Conservation (phyloP, 2,113 vertebrate genomes). For the Cyphomyrus plagiostoma region DNA sequence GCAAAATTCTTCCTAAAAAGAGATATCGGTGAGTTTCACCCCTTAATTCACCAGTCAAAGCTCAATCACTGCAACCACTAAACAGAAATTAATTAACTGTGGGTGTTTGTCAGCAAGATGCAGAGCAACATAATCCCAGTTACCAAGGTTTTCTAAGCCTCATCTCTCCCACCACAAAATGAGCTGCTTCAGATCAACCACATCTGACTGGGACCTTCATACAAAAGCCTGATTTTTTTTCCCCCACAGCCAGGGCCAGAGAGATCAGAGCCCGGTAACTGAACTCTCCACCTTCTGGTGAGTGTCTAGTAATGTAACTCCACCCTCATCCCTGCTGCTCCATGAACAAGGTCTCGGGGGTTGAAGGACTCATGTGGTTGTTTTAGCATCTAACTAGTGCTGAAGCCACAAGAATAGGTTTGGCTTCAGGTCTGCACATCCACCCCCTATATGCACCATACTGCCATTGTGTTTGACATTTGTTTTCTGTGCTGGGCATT, state of each 20-base stretch:
- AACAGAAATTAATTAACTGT: background rate
- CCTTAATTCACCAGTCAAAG: too few relatives aligned
- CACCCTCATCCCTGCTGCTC: background rate
- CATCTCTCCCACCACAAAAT: background rate
- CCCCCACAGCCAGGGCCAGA: background rate
- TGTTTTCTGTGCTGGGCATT: background rate
- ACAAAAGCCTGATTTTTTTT: background rate
- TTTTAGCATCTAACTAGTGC: background rate
- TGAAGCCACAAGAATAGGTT: background rate
- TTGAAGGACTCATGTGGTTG: background rate
- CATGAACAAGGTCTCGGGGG: background rate
- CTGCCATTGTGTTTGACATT: background rate
- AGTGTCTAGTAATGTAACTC: background rate
- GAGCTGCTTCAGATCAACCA: background rate
- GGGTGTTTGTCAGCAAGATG: background rate
- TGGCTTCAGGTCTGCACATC: background rate
- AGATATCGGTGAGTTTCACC: slow-evolving; percentile 4
- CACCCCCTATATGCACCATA: background rate
- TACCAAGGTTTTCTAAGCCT: background rate
- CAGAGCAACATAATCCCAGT: background rate
- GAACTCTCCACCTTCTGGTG: background rate
- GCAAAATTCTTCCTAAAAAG: background rate
- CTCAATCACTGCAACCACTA: background rate
- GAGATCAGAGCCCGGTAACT: background rate
- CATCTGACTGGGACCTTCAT: background rate